These are phyloP conservation scores for Fringilla coelebs DNA, from an alignment of 2,797 vertebrate genomes.

Conservation along the genomic window DNA sequence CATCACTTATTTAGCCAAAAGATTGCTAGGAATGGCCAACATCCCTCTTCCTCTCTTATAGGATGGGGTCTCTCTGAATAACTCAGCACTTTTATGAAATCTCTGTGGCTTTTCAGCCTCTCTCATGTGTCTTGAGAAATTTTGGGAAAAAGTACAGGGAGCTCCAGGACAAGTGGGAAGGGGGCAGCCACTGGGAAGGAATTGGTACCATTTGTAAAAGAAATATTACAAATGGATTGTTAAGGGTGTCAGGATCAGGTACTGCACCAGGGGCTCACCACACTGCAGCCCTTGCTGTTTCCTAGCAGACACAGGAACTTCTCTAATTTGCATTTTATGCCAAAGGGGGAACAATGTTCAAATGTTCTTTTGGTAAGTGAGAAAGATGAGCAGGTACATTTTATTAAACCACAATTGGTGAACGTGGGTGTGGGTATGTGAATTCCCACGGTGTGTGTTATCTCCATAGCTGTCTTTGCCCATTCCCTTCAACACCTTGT, in stretches of 20 bases:
- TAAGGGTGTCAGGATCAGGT: background rate
- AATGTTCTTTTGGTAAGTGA: background rate
- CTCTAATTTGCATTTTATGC: background rate
- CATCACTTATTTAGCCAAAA: background rate
- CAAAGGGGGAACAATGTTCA: background rate
- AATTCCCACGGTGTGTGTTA: background rate
- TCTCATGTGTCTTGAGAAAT: rapidly evolving
- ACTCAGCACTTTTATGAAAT: rapidly evolving
- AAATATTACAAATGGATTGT: background rate
- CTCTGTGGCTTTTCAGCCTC: background rate
- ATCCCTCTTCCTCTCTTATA: background rate
- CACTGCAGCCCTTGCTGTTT: background rate
- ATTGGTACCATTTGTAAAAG: background rate
- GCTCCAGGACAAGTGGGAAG: background rate
- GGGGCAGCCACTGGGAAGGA: background rate
- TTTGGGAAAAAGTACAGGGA: background rate
- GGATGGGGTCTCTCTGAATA: background rate
- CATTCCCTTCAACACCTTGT: background rate
- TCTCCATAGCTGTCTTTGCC: background rate
- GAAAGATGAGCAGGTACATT: background rate
- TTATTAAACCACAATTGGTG: background rate
- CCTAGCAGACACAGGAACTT: background rate
- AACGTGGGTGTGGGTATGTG: background rate
- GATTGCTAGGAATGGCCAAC: rapidly evolving
- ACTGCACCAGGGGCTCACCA: background rate